Evolutionary conservation across 2,113 vertebrate genomes (phyloP).

Genomic region (Xenopus laevis): DNA sequence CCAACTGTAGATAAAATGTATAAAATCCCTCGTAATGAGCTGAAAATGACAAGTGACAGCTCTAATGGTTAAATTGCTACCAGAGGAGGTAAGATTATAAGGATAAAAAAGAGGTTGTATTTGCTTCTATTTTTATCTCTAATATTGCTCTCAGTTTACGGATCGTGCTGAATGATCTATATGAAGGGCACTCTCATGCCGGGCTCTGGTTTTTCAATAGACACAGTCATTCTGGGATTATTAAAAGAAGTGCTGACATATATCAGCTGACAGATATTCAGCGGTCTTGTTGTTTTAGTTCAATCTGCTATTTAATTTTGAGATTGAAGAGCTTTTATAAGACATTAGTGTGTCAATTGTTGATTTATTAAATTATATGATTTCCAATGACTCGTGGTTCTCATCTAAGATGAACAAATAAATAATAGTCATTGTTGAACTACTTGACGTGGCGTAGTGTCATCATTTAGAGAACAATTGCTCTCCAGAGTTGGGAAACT

Average conservation of each 20-base stretch:
- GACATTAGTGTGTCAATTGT: constrained; percentile 15
- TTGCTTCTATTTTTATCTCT: constrained; percentile 34
- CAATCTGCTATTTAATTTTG: constrained; percentile 34
- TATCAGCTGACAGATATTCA: constrained; percentile 42
- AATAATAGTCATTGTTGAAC: constrained; percentile 5
- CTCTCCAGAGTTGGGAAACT: too few species aligned
- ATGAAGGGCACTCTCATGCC: constrained; percentile 46
- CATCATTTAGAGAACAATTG: too few species aligned
- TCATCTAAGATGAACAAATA: background rate
- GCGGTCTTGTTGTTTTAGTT: constrained; percentile 36
- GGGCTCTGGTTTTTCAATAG: constrained; percentile 31
- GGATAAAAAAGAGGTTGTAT: constrained; percentile 46
- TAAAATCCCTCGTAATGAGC: constrained; percentile 73
- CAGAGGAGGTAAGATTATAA: constrained; percentile 58
- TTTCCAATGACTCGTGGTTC: background rate
- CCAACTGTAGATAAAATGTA: constrained; percentile 63
- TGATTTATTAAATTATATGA: constrained; percentile 11
- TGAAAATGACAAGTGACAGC: constrained; percentile 64
- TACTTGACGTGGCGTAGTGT: background rate
- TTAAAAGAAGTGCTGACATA: constrained; percentile 46
- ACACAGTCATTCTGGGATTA: constrained; percentile 44
- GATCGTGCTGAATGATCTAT: constrained; percentile 29
- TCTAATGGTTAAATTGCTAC: constrained; percentile 69
- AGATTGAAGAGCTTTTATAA: constrained; percentile 30
- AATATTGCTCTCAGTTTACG: constrained; percentile 37